These are phyloP conservation scores for Drosophila meridionalis DNA, from an alignment of 2,888 invertebrate genomes.

Conservation along the genomic window DNA sequence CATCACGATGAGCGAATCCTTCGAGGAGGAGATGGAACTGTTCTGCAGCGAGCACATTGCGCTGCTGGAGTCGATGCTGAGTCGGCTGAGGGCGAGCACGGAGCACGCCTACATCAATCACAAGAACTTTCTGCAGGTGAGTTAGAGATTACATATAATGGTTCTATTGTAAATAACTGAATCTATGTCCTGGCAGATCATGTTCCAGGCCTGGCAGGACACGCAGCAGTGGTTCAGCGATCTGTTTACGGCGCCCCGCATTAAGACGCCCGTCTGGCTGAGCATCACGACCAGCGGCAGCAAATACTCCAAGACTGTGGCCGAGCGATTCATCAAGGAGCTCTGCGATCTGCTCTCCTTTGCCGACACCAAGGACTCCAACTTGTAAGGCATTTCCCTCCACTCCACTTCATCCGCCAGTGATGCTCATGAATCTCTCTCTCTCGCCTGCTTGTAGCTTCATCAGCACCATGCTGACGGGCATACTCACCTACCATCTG, in stretches of 20 bases:
- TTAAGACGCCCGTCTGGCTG: slow-evolving; percentile 89
- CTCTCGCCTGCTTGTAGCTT: slow-evolving; percentile 88
- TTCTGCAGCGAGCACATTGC: slow-evolving; percentile 93
- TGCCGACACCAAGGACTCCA: slow-evolving; percentile 93
- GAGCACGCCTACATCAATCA: slow-evolving; percentile 88
- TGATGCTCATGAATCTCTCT: slow-evolving; percentile 29
- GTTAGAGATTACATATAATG: slow-evolving; percentile 77
- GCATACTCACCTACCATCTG: slow-evolving; percentile 94
- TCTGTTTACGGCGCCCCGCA: slow-evolving; percentile 89
- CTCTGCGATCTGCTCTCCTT: slow-evolving; percentile 89
- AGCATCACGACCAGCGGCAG: slow-evolving; percentile 86
- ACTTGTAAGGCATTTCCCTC: slow-evolving; percentile 90
- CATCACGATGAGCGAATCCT: slow-evolving; percentile 87
- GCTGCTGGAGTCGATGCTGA: slow-evolving; percentile 90
- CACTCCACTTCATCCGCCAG: neutral
- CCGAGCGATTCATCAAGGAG: slow-evolving; percentile 86
- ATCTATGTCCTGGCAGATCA: slow-evolving; percentile 77
- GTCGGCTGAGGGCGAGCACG: slow-evolving; percentile 89
- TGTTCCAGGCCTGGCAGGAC: slow-evolving; percentile 86
- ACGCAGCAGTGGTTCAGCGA: slow-evolving; percentile 87
- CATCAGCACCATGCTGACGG: slow-evolving; percentile 94
- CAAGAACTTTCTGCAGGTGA: slow-evolving; percentile 86
- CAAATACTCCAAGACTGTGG: slow-evolving; percentile 84
- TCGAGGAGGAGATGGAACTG: slow-evolving; percentile 89
- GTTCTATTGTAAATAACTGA: neutral